These are phyloP conservation scores for Ischnus inquisitorius DNA, from an alignment of 2,888 invertebrate species.

Conservation along the genomic window DNA sequence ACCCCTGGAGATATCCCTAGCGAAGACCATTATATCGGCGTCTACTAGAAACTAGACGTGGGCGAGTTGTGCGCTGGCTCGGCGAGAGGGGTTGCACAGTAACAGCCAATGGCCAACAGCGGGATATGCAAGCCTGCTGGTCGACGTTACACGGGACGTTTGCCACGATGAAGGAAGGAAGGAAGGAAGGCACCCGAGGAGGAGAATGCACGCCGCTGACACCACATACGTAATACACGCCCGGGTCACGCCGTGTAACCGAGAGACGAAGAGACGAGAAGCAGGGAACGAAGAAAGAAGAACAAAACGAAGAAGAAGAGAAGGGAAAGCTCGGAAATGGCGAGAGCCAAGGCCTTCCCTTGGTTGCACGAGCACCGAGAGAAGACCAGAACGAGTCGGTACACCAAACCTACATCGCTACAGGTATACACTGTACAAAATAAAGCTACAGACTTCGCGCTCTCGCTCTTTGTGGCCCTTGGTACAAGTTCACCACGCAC, in stretches of 20 bases:
- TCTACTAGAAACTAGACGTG: slow-evolving; percentile 27
- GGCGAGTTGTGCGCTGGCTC: slow-evolving; percentile 47
- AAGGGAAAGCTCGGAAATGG: slow-evolving; percentile 29
- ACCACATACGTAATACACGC: slow-evolving; percentile 74
- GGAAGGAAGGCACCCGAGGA: slow-evolving; percentile 56
- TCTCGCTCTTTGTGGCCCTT: slow-evolving; percentile 18
- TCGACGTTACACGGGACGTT: slow-evolving; percentile 75
- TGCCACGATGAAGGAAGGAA: slow-evolving; percentile 70
- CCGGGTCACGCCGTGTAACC: slow-evolving; percentile 70
- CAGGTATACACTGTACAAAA: slow-evolving; percentile 43
- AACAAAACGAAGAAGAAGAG: slow-evolving; percentile 21
- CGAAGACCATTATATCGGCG: slow-evolving; percentile 78
- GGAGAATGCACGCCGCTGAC: slow-evolving; percentile 69
- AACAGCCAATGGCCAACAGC: slow-evolving; percentile 35
- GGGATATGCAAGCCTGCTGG: slow-evolving; percentile 74
- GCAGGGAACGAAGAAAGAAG: not conserved
- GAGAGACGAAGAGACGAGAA: slow-evolving; percentile 32
- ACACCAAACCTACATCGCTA: slow-evolving; percentile 65
- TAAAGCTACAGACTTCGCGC: not conserved
- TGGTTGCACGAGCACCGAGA: slow-evolving; percentile 54
- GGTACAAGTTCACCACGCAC: not conserved
- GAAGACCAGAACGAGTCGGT: slow-evolving; percentile 57
- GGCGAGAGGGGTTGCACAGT: slow-evolving; percentile 39
- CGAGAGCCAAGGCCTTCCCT: slow-evolving; percentile 42
- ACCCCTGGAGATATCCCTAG: slow-evolving; percentile 76